Base-by-base conservation (phyloP, 2,113 vertebrate genomes). In the Eretmochelys imbricata region DNA sequence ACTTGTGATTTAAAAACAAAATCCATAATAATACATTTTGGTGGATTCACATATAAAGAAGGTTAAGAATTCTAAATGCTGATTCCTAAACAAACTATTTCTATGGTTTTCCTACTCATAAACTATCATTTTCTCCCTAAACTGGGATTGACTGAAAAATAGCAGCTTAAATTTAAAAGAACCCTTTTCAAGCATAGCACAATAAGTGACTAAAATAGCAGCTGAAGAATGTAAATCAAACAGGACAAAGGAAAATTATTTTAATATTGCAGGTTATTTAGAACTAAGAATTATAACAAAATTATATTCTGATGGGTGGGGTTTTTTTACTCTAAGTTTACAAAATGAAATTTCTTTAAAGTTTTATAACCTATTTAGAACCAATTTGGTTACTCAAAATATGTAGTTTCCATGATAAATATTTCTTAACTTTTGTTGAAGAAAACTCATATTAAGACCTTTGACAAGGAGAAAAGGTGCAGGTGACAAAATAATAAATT, bases 401-500 rank as follows among this genome's bases (percentile, higher is more conserved):
- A 57, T 38, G 42, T 80, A 72, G 38, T n/a, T 65, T 81, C 88
- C 57, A 22, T 55, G 42, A 93, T 81, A 46, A 95, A 86, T 5
- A n/a, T 62, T 88, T 79, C 76, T 50, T 51, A 55, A 38, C 94
- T 90, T 95, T 97, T 92, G 82, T 57, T 93, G 79, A 93, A 96
- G 87, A 86, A 90, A 81, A 92, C 19, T 89, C 80, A 81, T 87
- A 94, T 92, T n/a, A 93, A 89, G 86, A 57, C 87, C 82, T 54
- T 75, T 96, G 53, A 88, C 91, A 79, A 55, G 14, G 10, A 20
- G 29, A 53, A 82, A 90, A 90, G 72, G 95, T 88, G 93, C 31
- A 93, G 94, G 85, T 97, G 96, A 98, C 97, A 98, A 97, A 98
- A 96, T 98, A 98, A 98, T 94, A 98, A 98, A 98, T 98, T 95